Base-by-base conservation (phyloP, 2,888 invertebrate species). In the Drosophila subsilvestris region DNA sequence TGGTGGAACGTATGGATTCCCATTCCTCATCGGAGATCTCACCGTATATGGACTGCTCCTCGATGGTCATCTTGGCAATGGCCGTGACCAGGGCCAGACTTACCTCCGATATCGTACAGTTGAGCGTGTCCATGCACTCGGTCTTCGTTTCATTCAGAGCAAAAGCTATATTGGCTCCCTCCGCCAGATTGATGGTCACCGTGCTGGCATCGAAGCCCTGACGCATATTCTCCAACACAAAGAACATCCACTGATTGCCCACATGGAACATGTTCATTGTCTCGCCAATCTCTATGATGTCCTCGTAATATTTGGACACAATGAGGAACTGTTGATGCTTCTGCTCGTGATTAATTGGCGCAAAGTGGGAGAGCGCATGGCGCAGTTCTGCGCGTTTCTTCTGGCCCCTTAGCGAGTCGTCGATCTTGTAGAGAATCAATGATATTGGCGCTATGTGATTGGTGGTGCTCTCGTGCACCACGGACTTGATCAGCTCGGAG, bases 1-100 rank as follows among this genome's bases (percentile, higher is more conserved):
- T 96, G 1, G 94, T 94, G 0, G 95, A 95, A 77, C 95, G 93
- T 73, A 96, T 95, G 0, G 95, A 94, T 83, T 97, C 96, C 95
- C 97, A 97, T 92, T 97, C 97, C 90, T 97, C 97, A 78, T 96
- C 96, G 0, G 96, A 96, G 3, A 97, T 95, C 90, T 95, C 95
- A 1, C 94, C 94, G 6, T 95, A 95, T 44, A 96, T 93, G 29
- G 95, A 95, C 57, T 94, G 93, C 91, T 97, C 97, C 45, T 95
- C 95, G 48, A 94, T 92, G 1, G 96, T 93, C 0, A 96, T 94
- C 44, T 93, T 93, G 48, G 96, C 95, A 58, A 97, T 88, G 0
- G 96, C 95, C n/a, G 94, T 93, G 10, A 95, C 93, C 85, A 97
- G 94, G 0, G 95, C 94, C 75, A 93, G 92, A 69, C 96, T 92